phyloP scores from a whole-genome alignment of 2,888 invertebrate genomes.

The Sarcophaga carnaria region DNA sequence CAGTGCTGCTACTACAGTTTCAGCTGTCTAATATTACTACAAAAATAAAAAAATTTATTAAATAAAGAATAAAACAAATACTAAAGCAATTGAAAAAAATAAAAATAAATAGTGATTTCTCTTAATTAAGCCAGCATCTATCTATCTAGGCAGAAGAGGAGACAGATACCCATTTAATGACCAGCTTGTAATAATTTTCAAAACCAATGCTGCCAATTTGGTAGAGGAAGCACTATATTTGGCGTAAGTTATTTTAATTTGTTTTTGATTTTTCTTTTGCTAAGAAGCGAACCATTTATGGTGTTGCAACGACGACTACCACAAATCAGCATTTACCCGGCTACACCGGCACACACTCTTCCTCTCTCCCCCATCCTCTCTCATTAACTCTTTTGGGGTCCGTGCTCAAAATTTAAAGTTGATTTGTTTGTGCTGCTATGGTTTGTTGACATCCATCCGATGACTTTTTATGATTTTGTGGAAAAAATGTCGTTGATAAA shows the following conservation, averaged over 20 bases:
- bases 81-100: background rate
- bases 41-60: background rate
- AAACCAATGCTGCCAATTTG: conserved; percentile 33
- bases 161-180: background rate
- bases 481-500: background rate
- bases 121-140: conserved; percentile 2
- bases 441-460: conserved; percentile 27
- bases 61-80: background rate
- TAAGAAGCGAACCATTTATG: background rate
- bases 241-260: conserved; percentile 33
- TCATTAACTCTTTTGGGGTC: background rate
- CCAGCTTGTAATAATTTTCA: conserved; percentile 19
- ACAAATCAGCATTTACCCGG: background rate
- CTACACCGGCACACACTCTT: background rate
- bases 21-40: background rate
- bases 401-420: background rate
- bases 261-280: background rate
- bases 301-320: background rate
- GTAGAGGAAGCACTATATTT: conserved; percentile 34
- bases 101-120: background rate
- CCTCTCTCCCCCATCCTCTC: no score
- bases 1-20: conserved; percentile 5
- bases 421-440: conserved; percentile 3
- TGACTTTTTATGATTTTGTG: conserved; percentile 12
- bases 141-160: conserved; percentile 9